Percentiles rank a stretch among this genome's conserved stretches.
These are phyloP conservation scores for Paradisaea rubra DNA, from an alignment of 2,113 vertebrate species.

Conservation along the genomic window DNA sequence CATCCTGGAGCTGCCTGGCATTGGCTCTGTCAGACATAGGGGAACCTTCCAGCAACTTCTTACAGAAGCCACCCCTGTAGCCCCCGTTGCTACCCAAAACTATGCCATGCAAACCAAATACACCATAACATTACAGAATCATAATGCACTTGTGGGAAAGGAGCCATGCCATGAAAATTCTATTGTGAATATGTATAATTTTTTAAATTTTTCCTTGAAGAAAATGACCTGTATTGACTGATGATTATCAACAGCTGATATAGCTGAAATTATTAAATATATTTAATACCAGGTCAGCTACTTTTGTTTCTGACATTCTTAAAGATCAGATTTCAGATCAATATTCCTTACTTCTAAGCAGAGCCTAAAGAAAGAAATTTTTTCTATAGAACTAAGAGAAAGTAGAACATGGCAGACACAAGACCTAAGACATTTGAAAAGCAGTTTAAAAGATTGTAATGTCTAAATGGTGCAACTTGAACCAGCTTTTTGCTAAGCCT, in stretches of 20 bases:
- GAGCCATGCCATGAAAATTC: background rate
- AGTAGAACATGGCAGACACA: background rate
- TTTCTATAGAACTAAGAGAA: background rate
- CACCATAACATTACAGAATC: background rate
- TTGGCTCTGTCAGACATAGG: too few relatives aligned
- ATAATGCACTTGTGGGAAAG: background rate
- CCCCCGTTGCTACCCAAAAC: background rate
- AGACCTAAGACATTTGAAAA: background rate
- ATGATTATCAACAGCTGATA: background rate
- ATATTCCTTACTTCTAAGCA: background rate
- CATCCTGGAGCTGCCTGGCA: too few relatives aligned
- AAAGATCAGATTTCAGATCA: background rate
- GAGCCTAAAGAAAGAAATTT: background rate
- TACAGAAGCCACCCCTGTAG: too few relatives aligned
- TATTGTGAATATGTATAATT: background rate
- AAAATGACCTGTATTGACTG: background rate
- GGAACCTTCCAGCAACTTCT: too few relatives aligned
- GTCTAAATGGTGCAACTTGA: background rate
- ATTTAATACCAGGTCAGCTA: background rate
- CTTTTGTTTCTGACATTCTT: background rate
- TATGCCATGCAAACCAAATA: background rate
- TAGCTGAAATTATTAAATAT: background rate
- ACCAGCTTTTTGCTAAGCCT: background rate
- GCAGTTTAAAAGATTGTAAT: background rate
- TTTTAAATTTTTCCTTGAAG: background rate